Base-by-base conservation (phyloP, 2,113 vertebrate species). In the Charadrius vociferus region DNA sequence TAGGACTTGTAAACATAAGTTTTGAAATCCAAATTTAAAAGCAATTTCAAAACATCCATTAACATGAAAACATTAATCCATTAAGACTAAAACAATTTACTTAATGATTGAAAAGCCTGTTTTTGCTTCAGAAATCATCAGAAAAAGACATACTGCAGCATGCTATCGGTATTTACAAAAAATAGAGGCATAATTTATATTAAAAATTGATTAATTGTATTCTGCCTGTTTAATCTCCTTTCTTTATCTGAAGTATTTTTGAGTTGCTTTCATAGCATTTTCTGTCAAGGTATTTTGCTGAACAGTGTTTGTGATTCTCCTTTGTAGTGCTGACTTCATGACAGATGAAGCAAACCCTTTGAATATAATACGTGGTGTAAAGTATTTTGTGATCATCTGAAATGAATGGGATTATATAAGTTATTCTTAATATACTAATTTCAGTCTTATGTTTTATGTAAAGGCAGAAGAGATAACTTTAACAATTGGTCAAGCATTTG, bases 381-480 rank as follows among this genome's bases (percentile, higher is more conserved):
- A 39, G 16, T 37, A 3, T 71, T 65, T 49, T 78, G 50, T 63
- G 67, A 18, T 71, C 37, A 41, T 81, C 20, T 86, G 72, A 71
- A 78, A 63, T 74, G 6, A 47, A 83, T 18, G 39, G 13, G 37
- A 15, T 45, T 39, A 4, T 50, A 56, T 32, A 21, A 61, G 62
- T 23, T 52, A 22, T 73, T 86, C 39, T 52, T 59, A 18, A 75
- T 27, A 24, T 65, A 19, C 70, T 96, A 89, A 97, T 88, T 81
- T 95, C 56, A 58, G 30, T 97, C 61, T 97, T 96, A 43, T 88
- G 56, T 97, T 97, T 96, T 97, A 37, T 90, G 61, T 94, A 71
- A 98, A 99, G 99, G 99, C 99, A 1, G 99, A 99, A 94, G 99
- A 99, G 97, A 99, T 99, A 94, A 99, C 99, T 85, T 98, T 99